phyloP scores from a whole-genome alignment of 2,888 invertebrate species.

The Drosophila cognata region DNA sequence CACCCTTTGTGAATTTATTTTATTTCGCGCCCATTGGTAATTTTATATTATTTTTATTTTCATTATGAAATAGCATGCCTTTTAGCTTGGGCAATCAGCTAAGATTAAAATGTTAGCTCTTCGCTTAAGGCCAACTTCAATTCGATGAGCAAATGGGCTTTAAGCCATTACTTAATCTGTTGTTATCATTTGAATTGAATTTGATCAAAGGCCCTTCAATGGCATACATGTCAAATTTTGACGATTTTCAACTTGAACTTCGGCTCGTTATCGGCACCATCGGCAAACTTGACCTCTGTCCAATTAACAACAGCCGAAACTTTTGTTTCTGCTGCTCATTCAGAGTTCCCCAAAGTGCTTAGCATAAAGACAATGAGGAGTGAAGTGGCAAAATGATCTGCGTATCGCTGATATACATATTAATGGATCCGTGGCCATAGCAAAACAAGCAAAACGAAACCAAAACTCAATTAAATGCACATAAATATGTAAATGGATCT shows the following conservation, averaged over 20 bases:
- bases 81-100: slow-evolving; percentile 52
- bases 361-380: slow-evolving; percentile 50
- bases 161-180: slow-evolving; percentile 37
- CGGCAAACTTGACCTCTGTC: slow-evolving; percentile 64
- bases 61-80: slow-evolving; percentile 68
- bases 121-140: slow-evolving; percentile 38
- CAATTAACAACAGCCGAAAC: slow-evolving; percentile 50
- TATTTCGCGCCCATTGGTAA: slow-evolving; percentile 77
- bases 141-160: slow-evolving; percentile 37
- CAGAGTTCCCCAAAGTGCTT: slow-evolving; percentile 24
- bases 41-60: slow-evolving; percentile 65
- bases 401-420: slow-evolving; percentile 13
- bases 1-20: slow-evolving; percentile 62
- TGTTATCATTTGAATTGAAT: slow-evolving; percentile 32
- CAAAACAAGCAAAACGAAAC: slow-evolving; percentile 54
- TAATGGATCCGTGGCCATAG: slow-evolving; percentile 25
- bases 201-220: slow-evolving; percentile 15
- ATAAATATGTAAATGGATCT: slow-evolving; percentile 74
- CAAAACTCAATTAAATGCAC: slow-evolving; percentile 74
- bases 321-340: slow-evolving; percentile 23
- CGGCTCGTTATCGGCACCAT: slow-evolving; percentile 52
- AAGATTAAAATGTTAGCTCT: slow-evolving; percentile 46
- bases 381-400: slow-evolving; percentile 44
- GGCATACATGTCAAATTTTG: slow-evolving; percentile 42
- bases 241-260: slow-evolving; percentile 61